Evolutionary conservation across 2,113 vertebrate genomes (phyloP), one percentile per base, ranked within the genome.

Genomic region (Trichomycterus rosablanca): DNA sequence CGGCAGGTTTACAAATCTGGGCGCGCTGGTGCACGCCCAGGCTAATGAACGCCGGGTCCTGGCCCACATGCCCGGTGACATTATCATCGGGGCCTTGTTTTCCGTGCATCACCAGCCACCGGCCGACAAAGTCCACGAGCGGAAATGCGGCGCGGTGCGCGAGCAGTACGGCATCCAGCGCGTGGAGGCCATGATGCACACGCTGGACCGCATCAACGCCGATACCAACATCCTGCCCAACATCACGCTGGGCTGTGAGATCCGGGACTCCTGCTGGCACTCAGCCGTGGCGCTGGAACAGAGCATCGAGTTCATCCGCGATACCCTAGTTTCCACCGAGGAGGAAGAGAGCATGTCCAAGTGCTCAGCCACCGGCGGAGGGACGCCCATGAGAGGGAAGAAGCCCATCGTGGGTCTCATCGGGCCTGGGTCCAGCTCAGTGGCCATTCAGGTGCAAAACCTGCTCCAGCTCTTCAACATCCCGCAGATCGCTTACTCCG

Each of bases 391-490:
- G 65, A 91, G 62, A 67, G 86, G 86, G 15, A 99, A 98, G 82
- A 97, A 97, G 75, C 96, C 96, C 56, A 99, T 99, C 0, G 94
- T 98, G 11, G 96, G 96, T 2, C 89, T 99, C 67, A 99, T 99
- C 8, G 96, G 95, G 23, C 96, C 96, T 5, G 96, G 96, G 2
- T 99, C 96, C 71, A 99, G 96, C 74, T 99, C 96, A 0, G 96
- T 99, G 77, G 96, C 96, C 63, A 99, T 99, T 72, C 96, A 99
- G 81, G 96, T 99, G 37, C 96, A 99, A 75, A 99, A 99, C 66
- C 81, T 99, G 63, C 87, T 99, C 15, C 96, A 99, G 75, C 94
- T 99, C 72, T 99, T 99, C 81, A 99, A 99, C 87, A 99, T 99
- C 88, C 96, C 96, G 69, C 96, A 99, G 76, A 98, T 99, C 63